A percentile compares a stretch with the other conserved stretches of the same genome.
Conservation (phyloP, 2,797 vertebrate genomes). For the Oreortyx pictus region DNA sequence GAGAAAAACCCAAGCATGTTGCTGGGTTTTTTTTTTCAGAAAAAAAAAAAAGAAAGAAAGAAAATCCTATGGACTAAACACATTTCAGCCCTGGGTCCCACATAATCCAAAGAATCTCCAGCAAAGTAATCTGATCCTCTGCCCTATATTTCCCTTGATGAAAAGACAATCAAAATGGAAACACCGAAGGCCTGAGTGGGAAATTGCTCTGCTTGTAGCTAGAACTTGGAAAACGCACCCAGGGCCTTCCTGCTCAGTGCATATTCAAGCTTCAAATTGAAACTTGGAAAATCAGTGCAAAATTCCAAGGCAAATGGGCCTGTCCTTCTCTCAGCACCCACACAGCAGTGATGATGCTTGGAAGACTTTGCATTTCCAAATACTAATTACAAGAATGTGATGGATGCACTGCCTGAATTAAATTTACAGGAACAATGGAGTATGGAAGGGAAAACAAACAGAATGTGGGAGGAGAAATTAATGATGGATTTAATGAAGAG, state of each 20-base stretch:
- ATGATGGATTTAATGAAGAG: slow-evolving; percentile 57
- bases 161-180: neutral
- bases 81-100: fast-evolving
- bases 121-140: neutral
- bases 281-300: neutral
- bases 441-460: slow-evolving; percentile 63
- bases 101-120: neutral
- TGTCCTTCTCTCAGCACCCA: neutral
- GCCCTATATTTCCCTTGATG: neutral
- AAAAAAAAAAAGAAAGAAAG: neutral
- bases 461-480: slow-evolving; percentile 59
- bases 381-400: slow-evolving; percentile 47
- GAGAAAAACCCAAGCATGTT: neutral
- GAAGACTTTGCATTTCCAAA: slow-evolving; percentile 20
- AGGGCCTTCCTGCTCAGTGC: neutral
- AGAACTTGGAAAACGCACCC: neutral
- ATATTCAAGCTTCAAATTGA: neutral
- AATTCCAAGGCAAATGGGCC: neutral
- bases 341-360: neutral
- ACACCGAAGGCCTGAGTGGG: neutral
- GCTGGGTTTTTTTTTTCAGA: too few relatives aligned
- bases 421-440: slow-evolving; percentile 22
- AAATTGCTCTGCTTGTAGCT: neutral
- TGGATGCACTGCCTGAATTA: slow-evolving; percentile 43
- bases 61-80: neutral